Base-by-base conservation (phyloP, 2,888 invertebrate genomes). In the Aplocera efformata region DNA sequence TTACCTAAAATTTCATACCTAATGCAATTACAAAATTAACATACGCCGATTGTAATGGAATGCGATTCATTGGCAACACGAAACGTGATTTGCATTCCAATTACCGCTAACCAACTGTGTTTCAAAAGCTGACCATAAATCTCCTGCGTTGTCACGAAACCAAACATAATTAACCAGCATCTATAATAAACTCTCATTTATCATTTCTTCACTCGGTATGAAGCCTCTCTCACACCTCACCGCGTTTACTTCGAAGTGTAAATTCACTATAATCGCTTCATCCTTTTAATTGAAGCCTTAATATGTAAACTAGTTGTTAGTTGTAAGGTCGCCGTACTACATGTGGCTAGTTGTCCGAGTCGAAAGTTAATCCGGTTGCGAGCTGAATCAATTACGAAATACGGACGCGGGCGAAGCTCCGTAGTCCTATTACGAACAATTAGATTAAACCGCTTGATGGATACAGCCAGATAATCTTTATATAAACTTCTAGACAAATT, bases 241-340 rank as follows among this genome's bases (percentile, higher is more conserved):
- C 45, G 56, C 55, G 58, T 59, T 63, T 63, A 53, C 58, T 60
- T 56, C 67, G 53, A 60, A 63, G 67, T 63, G 66, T 61, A 68
- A 79, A 71, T 64, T 68, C 63, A 48, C 52, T 60, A 62, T 72
- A 72, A 78, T 77, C 73, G 67, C 66, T 66, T 62, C 61, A 79
- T 82, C 80, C 80, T 67, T 79, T 84, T 83, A 84, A 72, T 72
- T 66, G 84, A 85, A 83, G 74, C 81, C 85, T 33, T 77, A 70
- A 67, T 58, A 60, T 60, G 63, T 60, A 66, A 67, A 71, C 66
- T 70, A 63, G 63, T 69, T 68, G 66, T 67, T 67, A 67, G 66
- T 65, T 53, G 60, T 66, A 72, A 76, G 78, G 82, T 78, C 77
- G 71, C 63, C 62, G 72, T 55, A 67, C 70, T 67, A 67, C 63